Percentiles rank a stretch among this genome's conserved stretches.
phyloP scores from a whole-genome alignment of 2,888 invertebrate genomes.

The Cheilosia urbana region DNA sequence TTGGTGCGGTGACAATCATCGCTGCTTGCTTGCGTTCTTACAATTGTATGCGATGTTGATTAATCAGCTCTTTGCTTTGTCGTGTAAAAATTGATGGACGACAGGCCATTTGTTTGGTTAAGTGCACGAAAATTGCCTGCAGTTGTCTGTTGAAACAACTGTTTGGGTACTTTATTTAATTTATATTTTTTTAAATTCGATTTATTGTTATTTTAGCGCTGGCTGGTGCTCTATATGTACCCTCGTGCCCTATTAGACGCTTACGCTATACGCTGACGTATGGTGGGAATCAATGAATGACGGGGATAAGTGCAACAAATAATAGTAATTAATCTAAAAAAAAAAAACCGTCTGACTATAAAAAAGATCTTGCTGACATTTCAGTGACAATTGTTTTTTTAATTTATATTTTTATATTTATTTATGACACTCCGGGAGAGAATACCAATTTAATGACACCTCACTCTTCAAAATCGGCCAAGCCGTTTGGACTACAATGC shows the following conservation, averaged over 20 bases:
- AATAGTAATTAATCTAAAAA: too few relatives aligned
- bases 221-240: too few relatives aligned
- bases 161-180: conserved; percentile 10
- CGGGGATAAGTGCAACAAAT: too few relatives aligned
- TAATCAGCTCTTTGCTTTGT: not conserved
- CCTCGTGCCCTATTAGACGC: not conserved
- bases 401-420: too few relatives aligned
- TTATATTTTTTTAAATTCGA: conserved; percentile 5
- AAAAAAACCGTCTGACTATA: too few relatives aligned
- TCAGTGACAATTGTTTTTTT: too few relatives aligned
- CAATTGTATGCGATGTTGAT: conserved; percentile 4
- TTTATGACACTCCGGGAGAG: too few relatives aligned
- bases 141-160: conserved; percentile 26
- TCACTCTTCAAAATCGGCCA: too few relatives aligned
- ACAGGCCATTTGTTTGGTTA: not conserved
- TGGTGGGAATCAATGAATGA: too few relatives aligned
- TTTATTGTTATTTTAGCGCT: conserved; percentile 1
- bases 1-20: not conserved
- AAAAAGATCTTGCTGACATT: too few relatives aligned
- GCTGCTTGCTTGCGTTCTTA: not conserved
- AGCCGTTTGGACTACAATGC: too few relatives aligned
- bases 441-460: too few relatives aligned
- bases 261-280: not conserved
- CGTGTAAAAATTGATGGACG: not conserved
- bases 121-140: conserved; percentile 4